phyloP scores from a whole-genome alignment of 2,888 invertebrate species.

The Pherbina coryleti region DNA sequence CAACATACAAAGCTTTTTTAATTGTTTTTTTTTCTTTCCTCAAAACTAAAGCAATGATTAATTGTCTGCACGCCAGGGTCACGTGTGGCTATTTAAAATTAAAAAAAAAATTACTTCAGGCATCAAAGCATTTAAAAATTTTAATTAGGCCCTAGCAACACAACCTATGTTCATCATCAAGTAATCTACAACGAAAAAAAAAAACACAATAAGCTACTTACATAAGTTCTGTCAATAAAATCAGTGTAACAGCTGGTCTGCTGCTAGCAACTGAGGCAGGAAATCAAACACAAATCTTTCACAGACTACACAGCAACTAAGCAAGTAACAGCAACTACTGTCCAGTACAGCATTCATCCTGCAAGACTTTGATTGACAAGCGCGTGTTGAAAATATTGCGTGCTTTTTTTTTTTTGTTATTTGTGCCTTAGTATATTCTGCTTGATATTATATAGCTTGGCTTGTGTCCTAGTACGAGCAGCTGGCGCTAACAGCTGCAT shows the following conservation, averaged over 20 bases:
- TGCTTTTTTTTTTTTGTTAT: background rate
- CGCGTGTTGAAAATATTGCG: constrained; percentile 27
- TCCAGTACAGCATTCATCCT: background rate
- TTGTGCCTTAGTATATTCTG: background rate
- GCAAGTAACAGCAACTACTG: background rate
- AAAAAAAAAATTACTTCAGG: no score
- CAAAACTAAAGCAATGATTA: no score
- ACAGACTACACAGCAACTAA: background rate
- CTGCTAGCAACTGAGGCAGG: background rate
- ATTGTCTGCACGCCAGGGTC: no score
- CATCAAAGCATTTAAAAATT: no score
- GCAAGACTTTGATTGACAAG: constrained; percentile 27
- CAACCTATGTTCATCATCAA: no score
- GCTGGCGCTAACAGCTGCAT: constrained; percentile 30
- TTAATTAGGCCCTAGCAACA: no score
- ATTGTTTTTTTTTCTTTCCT: no score
- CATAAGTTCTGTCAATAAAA: no score
- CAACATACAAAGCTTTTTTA: no score
- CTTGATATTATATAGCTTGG: background rate
- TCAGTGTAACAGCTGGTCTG: background rate
- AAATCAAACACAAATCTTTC: background rate
- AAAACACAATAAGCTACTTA: no score
- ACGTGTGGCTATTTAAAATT: no score
- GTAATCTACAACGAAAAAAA: no score
- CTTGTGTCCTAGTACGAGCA: constrained; percentile 13